Base-by-base conservation (phyloP, 1,140 invertebrate species). In the Tribolium madens region DNA sequence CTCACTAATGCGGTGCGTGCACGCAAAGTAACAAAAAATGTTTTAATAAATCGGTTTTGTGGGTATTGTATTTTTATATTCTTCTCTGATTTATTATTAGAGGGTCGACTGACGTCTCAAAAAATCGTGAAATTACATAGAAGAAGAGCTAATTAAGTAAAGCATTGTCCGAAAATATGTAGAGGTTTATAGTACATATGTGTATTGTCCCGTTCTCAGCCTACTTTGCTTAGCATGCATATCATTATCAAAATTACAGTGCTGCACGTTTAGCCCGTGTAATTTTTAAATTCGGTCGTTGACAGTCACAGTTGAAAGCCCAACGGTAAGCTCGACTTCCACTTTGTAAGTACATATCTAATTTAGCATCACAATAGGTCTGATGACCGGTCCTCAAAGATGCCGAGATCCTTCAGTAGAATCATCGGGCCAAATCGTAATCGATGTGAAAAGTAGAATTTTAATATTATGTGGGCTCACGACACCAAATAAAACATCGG, bases 381-480 rank as follows among this genome's bases (percentile, higher is more conserved):
- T 69, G 73, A 76, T 75, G 79, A 79, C 79, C 77, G 78, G 79
- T 81, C 75, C 77, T 79, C 79, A 81, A 81, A 80, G 79, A 74
- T 73, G 79, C 79, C 79, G 79, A 79, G 77, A 48, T 53, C 53
- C 68, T 75, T 75, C 77, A 75, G 71, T 75, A 31, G 75, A 78
- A 77, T 73, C 79, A 81, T 74, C 79, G 48, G 70, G 47, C 75
- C 78, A 79, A 78, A 79, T 46, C 68, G 36, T 80, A 81, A 80
- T 79, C 74, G 78, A 81, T 81, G 79, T 81, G 80, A 81, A 80
- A 80, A 81, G 77, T 78, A 79, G 79, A 81, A 80, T 81, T 80
- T 81, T 81, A 79, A 80, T 81, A 79, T 79, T 78, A 76, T 76
- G 74, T 76, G 72, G 18, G 76, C 76, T 73, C 79, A 69, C 75